Conservation (phyloP, 2,797 vertebrate species). For the Leuciscus waleckii region DNA sequence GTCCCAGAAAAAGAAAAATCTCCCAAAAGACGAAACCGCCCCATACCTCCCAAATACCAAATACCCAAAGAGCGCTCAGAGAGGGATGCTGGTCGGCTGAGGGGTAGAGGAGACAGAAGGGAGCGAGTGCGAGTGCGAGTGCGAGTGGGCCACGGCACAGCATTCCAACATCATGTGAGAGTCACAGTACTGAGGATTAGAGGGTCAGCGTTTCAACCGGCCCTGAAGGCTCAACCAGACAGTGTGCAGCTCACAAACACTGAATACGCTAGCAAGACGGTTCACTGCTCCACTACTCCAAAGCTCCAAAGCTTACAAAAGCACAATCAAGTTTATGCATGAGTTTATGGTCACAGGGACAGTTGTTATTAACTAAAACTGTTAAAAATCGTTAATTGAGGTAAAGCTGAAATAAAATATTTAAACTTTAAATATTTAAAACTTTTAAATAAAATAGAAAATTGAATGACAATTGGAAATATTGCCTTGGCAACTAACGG, state of each 20-base stretch:
- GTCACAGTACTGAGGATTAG: constrained; percentile 62
- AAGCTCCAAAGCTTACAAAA: background rate
- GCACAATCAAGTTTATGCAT: background rate
- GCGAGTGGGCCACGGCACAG: background rate
- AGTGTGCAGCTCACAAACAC: background rate
- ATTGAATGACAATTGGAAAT: no score
- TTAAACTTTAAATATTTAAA: no score
- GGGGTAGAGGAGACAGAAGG: background rate
- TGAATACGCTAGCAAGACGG: background rate
- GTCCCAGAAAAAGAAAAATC: constrained; percentile 66
- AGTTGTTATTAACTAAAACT: background rate
- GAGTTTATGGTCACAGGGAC: background rate
- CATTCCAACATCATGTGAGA: constrained; percentile 64
- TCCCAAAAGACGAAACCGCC: constrained; percentile 56
- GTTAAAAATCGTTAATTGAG: background rate
- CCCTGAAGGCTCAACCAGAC: constrained; percentile 6
- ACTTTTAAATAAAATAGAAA: no score
- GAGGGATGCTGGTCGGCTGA: background rate
- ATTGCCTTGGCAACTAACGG: background rate
- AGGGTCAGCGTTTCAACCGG: constrained; percentile 4
- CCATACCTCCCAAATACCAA: constrained; percentile 65
- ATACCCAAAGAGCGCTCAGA: background rate
- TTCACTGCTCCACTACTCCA: background rate
- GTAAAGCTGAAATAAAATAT: background rate
- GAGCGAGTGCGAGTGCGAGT: background rate